Percentiles rank a stretch among this genome's conserved stretches.
Evolutionary conservation across 1,140 invertebrate species (phyloP).

Genomic region (Drosophila ananassae): DNA sequence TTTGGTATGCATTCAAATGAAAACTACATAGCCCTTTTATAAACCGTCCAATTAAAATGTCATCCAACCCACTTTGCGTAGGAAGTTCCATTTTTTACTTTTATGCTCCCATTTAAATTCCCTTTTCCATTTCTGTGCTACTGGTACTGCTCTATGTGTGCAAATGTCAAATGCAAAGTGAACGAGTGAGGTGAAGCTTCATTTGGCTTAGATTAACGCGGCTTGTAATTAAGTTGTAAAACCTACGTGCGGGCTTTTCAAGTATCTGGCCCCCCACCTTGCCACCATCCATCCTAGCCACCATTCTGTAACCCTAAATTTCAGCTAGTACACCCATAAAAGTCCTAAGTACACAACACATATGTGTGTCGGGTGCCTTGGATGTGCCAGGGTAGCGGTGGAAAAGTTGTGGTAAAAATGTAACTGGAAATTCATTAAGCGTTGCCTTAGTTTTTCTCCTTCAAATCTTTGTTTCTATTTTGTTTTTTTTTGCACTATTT

Average conservation of each 20-base stretch:
- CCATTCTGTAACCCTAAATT: conserved; percentile 13
- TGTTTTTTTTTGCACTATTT: conserved; percentile 1
- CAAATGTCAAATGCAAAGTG: conserved; percentile 39
- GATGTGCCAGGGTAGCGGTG: not conserved
- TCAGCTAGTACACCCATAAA: conserved; percentile 35
- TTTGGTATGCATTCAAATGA: not conserved
- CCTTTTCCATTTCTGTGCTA: conserved; percentile 2
- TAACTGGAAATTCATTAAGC: conserved; percentile 55
- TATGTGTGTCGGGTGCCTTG: not conserved
- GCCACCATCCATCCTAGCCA: not conserved
- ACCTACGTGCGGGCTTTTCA: conserved; percentile 58
- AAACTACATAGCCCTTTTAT: not conserved
- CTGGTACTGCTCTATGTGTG: conserved; percentile 1
- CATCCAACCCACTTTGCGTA: conserved; percentile 41
- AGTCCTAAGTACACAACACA: conserved; percentile 71
- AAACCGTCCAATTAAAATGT: conserved; percentile 48
- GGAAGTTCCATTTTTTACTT: conserved; percentile 11
- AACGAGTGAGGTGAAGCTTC: conserved; percentile 50
- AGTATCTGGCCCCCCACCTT: conserved; percentile 23
- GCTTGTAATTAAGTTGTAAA: conserved; percentile 75
- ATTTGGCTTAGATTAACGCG: conserved; percentile 65
- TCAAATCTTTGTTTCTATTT: not conserved
- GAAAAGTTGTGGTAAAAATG: conserved; percentile 39
- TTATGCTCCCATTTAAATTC: conserved; percentile 19
- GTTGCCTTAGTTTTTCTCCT: conserved; percentile 12